Conservation (phyloP, 1,140 invertebrate genomes). For the Trichonephila clavata region DNA sequence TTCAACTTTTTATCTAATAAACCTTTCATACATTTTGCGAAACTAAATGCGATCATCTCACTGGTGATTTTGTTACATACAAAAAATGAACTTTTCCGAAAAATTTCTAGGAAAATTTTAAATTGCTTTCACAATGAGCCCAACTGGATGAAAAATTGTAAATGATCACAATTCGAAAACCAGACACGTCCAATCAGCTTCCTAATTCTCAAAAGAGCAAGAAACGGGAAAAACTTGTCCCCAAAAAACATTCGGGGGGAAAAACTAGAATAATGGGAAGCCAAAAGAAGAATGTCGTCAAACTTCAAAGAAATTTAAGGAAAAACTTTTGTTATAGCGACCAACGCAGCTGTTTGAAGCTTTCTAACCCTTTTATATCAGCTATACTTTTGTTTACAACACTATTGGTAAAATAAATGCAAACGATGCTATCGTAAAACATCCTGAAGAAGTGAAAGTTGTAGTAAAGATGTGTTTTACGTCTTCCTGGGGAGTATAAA, state of each 20-base stretch:
- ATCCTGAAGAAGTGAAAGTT: background rate
- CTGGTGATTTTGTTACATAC: too few relatives aligned
- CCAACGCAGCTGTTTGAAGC: slow-evolving; percentile 44
- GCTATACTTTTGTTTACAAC: slow-evolving; percentile 36
- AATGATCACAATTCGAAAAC: background rate
- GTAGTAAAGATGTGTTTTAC: slow-evolving; percentile 70
- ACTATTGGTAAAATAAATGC: slow-evolving; percentile 52
- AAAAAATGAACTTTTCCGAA: too few relatives aligned
- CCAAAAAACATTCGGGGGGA: background rate
- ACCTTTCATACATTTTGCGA: too few relatives aligned
- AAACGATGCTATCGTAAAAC: slow-evolving; percentile 53
- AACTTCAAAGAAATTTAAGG: slow-evolving; percentile 21
- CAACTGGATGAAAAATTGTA: background rate
- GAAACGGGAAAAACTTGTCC: background rate
- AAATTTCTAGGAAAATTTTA: background rate
- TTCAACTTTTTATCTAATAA: too few relatives aligned
- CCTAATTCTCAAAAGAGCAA: background rate
- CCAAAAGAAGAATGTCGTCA: background rate
- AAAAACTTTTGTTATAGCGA: slow-evolving; percentile 14
- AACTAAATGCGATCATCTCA: too few relatives aligned
- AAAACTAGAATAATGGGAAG: background rate
- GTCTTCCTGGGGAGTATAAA: slow-evolving; percentile 51
- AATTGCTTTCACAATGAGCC: background rate
- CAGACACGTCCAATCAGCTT: background rate
- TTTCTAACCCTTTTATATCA: slow-evolving; percentile 42